Evolutionary conservation across 2,113 vertebrate genomes (phyloP).

Genomic region (Clarias macrocephalus): DNA sequence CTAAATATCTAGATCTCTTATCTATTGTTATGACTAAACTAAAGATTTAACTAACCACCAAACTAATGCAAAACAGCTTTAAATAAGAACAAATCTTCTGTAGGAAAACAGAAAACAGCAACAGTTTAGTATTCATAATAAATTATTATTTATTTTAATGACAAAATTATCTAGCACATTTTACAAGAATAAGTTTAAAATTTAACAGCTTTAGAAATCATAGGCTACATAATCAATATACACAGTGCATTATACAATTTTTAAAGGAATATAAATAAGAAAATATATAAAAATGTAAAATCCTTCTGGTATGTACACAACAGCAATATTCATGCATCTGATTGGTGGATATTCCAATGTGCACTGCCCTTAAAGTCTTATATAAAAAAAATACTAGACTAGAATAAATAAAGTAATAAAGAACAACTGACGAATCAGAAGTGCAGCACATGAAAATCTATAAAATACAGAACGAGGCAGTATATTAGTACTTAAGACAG

Average conservation of each 20-base stretch:
- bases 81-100: neutral
- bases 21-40: neutral
- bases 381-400: conserved; percentile 12
- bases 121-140: neutral
- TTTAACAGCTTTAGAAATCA: neutral
- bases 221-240: neutral
- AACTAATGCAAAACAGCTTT: neutral
- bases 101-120: neutral
- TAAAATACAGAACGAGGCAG: conserved; percentile 1
- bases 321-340: conserved; percentile 34
- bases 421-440: conserved; percentile 29
- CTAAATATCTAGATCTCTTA: neutral
- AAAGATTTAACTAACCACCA: neutral
- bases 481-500: neutral
- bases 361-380: conserved; percentile 37
- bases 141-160: conserved; percentile 6
- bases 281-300: conserved; percentile 13
- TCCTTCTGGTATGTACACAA: neutral
- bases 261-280: conserved; percentile 3
- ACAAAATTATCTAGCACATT: conserved; percentile 2
- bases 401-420: conserved; percentile 49
- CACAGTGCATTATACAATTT: conserved; percentile 4
- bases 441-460: conserved; percentile 26
- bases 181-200: neutral
- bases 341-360: conserved; percentile 4